A percentile compares a stretch with the other conserved stretches of the same genome.
Conservation (phyloP, 2,888 invertebrate genomes). For the Lampropteryx suffumata region DNA sequence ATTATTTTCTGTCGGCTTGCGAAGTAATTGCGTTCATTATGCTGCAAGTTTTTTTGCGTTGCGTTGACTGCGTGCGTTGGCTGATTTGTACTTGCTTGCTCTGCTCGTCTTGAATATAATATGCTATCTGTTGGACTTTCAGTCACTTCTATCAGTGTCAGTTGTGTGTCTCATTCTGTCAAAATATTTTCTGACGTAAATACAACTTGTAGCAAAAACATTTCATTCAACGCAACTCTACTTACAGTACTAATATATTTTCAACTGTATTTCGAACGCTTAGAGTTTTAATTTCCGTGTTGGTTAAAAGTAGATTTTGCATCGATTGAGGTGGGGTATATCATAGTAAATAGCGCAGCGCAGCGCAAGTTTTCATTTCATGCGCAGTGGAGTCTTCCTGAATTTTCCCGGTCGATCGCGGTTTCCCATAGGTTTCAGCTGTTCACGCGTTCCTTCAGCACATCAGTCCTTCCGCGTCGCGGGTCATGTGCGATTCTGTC, state of each 20-base stretch:
- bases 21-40: no score
- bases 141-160: no score
- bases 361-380: constrained; percentile 80
- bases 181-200: no score
- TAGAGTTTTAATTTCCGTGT: background rate
- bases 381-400: constrained; percentile 76
- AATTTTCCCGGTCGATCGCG: constrained; percentile 78
- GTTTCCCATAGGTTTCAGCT: constrained; percentile 81
- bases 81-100: no score
- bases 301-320: background rate
- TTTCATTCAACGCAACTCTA: background rate
- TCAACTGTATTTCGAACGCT: background rate
- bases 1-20: no score
- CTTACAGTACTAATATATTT: no score
- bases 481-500: constrained; percentile 77
- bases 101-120: no score
- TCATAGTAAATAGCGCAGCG: constrained; percentile 41
- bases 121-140: no score
- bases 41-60: no score
- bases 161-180: no score
- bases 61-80: no score
- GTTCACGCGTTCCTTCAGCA: constrained; percentile 74
- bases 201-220: constrained; percentile 16
- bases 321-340: constrained; percentile 20
- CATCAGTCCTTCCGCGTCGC: constrained; percentile 66